Evolutionary conservation across 2,797 vertebrate species (phyloP), one percentile per base, ranked within the genome.

Genomic region (Taenioides sp.): DNA sequence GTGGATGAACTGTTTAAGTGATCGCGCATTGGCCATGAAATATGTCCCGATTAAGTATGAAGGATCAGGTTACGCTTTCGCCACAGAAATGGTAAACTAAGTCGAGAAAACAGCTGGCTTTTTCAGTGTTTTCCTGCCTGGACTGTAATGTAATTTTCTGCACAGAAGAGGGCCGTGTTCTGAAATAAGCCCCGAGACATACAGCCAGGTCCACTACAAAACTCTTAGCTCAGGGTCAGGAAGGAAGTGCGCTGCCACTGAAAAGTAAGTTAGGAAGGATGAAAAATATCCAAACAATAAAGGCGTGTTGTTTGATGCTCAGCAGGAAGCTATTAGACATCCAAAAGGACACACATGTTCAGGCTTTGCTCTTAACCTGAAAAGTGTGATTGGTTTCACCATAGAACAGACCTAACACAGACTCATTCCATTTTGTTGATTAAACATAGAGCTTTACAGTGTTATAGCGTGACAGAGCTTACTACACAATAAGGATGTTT

Each of bases 11-110:
- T 89, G 84, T 92, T 92, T 92, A 90, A 90, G 87, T 91, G 92
- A 92, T 92, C 87, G 76, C 89, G 91, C 89, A 91, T 93, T 92
- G 89, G 84, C 90, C 93, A 89, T 91, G 91, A 92, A 93, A 93
- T 92, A 91, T 85, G 87, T 87, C 86, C 80, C 90, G 80, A 81
- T 92, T 93, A 91, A 78, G 83, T 81, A 88, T 80, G 73, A 91
- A 88, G 84, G 87, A 91, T 92, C 86, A 68, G 78, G 86, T 93
- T 93, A 82, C 90, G 3, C 20, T 80, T 86, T 76, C 71, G 83
- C 77, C 82, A 87, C 84, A 76, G 88, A 91, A 84, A 79, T 55
- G 64, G 84, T 87, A 90, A 89, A 85, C 86, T 70, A 65, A 91
- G 75, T 88, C 63, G 69, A 79, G 85, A 81, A 83, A 82, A 84